Conservation (phyloP, 2,113 vertebrate species). For the Eurystomus gularis region DNA sequence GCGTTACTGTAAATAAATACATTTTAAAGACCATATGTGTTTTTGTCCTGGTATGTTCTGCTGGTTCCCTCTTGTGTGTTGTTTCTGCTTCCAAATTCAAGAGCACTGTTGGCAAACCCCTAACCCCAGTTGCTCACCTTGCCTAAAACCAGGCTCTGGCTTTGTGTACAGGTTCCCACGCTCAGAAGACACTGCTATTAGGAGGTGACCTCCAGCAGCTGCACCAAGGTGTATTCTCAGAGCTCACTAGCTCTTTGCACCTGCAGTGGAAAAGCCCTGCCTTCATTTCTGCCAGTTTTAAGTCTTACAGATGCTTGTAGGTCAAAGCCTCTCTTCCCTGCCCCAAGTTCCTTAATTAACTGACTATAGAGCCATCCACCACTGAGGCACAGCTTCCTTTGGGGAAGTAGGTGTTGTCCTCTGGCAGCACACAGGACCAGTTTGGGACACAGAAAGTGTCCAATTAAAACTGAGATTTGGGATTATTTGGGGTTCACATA, state of each 20-base stretch:
- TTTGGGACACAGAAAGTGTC: background rate
- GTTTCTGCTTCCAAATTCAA: background rate
- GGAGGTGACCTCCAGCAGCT: background rate
- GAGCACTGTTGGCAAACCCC: background rate
- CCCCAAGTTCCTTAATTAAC: background rate
- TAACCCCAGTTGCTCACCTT: background rate
- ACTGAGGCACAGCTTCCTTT: background rate
- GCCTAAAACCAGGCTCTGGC: background rate
- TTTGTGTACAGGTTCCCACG: background rate
- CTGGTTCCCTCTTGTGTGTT: background rate
- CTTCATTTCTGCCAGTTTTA: background rate
- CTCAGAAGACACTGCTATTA: background rate
- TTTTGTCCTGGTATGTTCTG: background rate
- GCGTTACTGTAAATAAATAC: background rate
- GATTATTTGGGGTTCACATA: conserved; percentile 5
- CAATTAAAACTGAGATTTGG: background rate
- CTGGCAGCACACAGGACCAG: background rate
- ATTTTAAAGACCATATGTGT: background rate
- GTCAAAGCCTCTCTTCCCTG: background rate
- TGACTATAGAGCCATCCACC: background rate
- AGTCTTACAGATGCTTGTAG: background rate
- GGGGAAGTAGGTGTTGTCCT: background rate
- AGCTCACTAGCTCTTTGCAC: background rate
- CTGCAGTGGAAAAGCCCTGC: background rate
- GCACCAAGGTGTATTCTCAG: background rate